Conservation (phyloP, 2,113 vertebrate genomes). For the Elaphurus davidianus region DNA sequence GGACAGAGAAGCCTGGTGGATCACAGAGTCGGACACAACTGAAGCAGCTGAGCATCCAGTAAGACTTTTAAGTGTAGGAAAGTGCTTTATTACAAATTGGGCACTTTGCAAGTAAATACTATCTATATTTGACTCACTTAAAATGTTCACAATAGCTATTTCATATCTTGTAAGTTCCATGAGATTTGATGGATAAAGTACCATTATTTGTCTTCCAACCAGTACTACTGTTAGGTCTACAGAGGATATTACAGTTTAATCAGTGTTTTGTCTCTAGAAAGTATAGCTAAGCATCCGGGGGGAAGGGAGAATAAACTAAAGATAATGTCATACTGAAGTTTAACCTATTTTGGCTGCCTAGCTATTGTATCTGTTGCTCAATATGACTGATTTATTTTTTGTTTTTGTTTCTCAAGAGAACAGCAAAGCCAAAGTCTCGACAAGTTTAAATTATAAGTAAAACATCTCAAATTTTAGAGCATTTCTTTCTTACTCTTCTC, state of each 20-base stretch:
- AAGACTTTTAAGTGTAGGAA: background rate
- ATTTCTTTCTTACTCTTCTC: background rate
- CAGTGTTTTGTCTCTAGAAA: background rate
- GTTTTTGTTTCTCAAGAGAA: background rate
- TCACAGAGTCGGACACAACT: background rate
- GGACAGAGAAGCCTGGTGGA: background rate
- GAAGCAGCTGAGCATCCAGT: background rate
- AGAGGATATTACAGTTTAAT: background rate
- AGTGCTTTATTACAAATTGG: background rate
- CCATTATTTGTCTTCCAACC: background rate
- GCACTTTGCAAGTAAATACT: background rate
- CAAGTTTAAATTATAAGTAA: background rate
- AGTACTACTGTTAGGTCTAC: background rate
- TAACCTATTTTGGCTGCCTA: background rate
- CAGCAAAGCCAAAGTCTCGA: background rate
- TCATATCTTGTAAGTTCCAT: conserved; percentile 12
- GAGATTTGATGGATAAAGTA: background rate
- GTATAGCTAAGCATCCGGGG: background rate
- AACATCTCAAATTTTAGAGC: background rate
- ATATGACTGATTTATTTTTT: background rate
- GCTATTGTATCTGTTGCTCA: background rate
- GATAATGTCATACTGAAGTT: background rate
- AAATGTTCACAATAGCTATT: background rate
- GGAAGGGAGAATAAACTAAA: background rate
- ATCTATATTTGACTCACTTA: background rate